Evolutionary conservation across 2,797 vertebrate genomes (phyloP).

Genomic region (Syncerus caffer): DNA sequence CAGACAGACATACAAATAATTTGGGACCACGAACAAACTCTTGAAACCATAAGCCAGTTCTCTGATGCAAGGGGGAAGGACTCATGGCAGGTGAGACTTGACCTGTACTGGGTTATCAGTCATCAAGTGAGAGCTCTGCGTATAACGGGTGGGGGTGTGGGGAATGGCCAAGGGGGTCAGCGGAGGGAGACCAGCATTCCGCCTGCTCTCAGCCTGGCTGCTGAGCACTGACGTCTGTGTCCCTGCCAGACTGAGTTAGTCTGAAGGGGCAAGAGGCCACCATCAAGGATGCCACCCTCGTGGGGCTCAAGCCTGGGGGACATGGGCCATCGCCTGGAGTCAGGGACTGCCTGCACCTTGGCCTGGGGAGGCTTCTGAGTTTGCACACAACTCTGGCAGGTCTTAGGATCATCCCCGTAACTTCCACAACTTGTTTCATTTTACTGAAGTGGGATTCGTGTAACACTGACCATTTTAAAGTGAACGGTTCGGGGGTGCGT

Average conservation of each 20-base stretch:
- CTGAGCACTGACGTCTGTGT: not conserved
- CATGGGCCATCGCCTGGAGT: not conserved
- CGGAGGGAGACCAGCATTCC: rapidly evolving
- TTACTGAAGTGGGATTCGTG: not conserved
- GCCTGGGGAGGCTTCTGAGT: not conserved
- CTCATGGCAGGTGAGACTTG: no score
- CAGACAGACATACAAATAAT: not conserved
- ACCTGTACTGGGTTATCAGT: not conserved
- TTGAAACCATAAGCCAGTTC: no score
- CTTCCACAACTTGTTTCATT: not conserved
- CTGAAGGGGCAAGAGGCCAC: not conserved
- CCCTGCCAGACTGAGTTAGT: no score
- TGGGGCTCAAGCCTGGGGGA: not conserved
- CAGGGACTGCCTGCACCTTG: no score
- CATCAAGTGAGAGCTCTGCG: not conserved
- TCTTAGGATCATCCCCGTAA: not conserved
- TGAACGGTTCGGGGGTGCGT: not conserved
- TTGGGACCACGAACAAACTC: not conserved
- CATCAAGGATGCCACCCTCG: rapidly evolving
- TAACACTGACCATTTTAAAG: not conserved
- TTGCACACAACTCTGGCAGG: not conserved
- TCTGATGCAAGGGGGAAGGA: not conserved
- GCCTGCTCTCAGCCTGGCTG: no score
- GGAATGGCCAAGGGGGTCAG: not conserved
- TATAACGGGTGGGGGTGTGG: rapidly evolving